phyloP scores from a whole-genome alignment of 2,797 vertebrate species.

The Molossus alvarezi region DNA sequence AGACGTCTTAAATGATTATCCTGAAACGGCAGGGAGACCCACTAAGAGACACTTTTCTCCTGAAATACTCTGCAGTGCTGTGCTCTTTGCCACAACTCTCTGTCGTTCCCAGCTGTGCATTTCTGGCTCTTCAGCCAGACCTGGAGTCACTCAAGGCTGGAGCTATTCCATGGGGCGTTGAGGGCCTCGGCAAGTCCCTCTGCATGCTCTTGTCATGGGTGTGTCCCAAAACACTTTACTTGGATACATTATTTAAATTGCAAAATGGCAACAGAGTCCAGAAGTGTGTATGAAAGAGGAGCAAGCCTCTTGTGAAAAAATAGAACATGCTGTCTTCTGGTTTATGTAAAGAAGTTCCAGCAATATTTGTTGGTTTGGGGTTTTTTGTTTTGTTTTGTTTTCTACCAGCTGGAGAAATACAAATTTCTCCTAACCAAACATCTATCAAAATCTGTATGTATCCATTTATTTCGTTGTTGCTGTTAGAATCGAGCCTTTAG shows the following conservation, averaged over 20 bases:
- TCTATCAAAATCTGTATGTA: conserved; percentile 28
- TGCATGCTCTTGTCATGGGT: neutral
- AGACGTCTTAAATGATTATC: conserved; percentile 72
- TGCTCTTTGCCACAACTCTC: neutral
- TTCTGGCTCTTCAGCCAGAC: conserved; percentile 13
- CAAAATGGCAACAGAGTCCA: neutral
- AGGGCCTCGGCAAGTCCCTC: neutral
- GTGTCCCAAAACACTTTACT: neutral
- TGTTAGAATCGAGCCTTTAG: conserved; percentile 31
- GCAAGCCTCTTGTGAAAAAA: neutral
- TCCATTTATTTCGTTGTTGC: neutral
- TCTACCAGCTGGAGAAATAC: conserved; percentile 24
- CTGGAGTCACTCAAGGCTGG: neutral
- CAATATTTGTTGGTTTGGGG: neutral
- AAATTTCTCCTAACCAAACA: neutral
- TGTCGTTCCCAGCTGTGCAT: neutral
- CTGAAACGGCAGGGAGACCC: neutral
- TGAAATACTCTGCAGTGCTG: neutral
- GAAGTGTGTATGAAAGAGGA: neutral
- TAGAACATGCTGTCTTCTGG: neutral
- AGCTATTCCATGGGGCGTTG: neutral
- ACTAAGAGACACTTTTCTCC: neutral
- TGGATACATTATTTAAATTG: conserved; percentile 17
- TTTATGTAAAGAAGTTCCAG: neutral
- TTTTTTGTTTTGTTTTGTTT: neutral